Conservation (phyloP, 1,140 invertebrate species). For the Caenorhabditis tropicalis region DNA sequence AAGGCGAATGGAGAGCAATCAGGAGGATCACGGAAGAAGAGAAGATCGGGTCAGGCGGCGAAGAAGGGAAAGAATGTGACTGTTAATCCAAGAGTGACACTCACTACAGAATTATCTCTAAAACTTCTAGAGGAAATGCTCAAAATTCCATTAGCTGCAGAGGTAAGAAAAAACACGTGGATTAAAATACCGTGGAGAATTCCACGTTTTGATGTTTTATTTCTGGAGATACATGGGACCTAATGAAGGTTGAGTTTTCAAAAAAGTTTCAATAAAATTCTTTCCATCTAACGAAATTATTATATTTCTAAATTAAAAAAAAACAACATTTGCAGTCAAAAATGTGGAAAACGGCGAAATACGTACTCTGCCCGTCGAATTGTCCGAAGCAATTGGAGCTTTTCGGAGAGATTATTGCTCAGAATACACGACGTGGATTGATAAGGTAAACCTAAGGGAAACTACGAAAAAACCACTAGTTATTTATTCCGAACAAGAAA, state of each 20-base stretch:
- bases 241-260: too few species aligned
- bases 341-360: slow-evolving; percentile 25
- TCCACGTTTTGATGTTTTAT: too few species aligned
- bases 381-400: background rate
- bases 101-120: background rate
- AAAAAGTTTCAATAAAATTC: too few species aligned
- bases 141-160: background rate
- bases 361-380: background rate
- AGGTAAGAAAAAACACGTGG: background rate
- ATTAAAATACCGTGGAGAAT: too few species aligned
- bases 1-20: background rate
- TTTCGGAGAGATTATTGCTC: background rate
- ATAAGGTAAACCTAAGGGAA: background rate
- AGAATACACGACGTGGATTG: background rate
- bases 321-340: slow-evolving; percentile 22
- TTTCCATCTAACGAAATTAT: too few species aligned
- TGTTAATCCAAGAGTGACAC: background rate
- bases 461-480: background rate
- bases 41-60: background rate
- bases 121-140: background rate
- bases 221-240: too few species aligned
- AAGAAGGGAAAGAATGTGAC: slow-evolving; percentile 38
- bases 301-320: too few species aligned
- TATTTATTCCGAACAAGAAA: too few species aligned
- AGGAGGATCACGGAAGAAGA: background rate